Evolutionary conservation across 1,140 invertebrate genomes (phyloP).

Genomic region (Calephelis virginiensis): DNA sequence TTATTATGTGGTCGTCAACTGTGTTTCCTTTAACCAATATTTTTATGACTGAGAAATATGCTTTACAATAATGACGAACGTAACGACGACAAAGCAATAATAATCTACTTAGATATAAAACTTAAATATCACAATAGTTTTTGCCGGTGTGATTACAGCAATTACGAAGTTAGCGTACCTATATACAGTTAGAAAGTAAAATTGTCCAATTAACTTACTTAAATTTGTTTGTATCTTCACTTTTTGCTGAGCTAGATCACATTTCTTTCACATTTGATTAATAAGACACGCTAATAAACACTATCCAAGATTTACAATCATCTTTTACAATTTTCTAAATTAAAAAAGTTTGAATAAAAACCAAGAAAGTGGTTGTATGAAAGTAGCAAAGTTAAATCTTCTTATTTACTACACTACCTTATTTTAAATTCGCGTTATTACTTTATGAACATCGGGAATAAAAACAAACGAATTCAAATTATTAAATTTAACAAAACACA

Average conservation of each 20-base stretch:
- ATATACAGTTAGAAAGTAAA: conserved; percentile 5
- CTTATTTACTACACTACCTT: background rate
- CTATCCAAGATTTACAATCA: conserved; percentile 53
- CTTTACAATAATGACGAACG: too few species aligned
- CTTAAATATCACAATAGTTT: conserved; percentile 8
- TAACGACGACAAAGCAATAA: too few species aligned
- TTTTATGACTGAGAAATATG: too few species aligned
- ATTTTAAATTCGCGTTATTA: background rate
- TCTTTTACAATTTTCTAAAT: conserved; percentile 58
- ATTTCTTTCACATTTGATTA: conserved; percentile 55
- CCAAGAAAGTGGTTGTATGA: background rate
- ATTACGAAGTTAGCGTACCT: background rate
- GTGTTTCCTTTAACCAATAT: too few species aligned
- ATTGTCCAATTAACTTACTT: conserved; percentile 29
- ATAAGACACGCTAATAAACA: conserved; percentile 52
- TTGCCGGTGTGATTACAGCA: conserved; percentile 4
- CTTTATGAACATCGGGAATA: conserved; percentile 22
- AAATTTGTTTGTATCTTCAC: conserved; percentile 41
- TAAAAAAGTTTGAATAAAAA: conserved; percentile 15
- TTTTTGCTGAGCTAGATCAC: conserved; percentile 51
- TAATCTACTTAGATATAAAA: too few species aligned
- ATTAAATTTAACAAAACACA: conserved; percentile 36
- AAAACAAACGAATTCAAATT: conserved; percentile 36
- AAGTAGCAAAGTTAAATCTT: background rate
- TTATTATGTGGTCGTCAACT: too few species aligned